These are phyloP conservation scores for Desmodus rotundus DNA, from an alignment of 2,113 vertebrate species.

Conservation along the genomic window DNA sequence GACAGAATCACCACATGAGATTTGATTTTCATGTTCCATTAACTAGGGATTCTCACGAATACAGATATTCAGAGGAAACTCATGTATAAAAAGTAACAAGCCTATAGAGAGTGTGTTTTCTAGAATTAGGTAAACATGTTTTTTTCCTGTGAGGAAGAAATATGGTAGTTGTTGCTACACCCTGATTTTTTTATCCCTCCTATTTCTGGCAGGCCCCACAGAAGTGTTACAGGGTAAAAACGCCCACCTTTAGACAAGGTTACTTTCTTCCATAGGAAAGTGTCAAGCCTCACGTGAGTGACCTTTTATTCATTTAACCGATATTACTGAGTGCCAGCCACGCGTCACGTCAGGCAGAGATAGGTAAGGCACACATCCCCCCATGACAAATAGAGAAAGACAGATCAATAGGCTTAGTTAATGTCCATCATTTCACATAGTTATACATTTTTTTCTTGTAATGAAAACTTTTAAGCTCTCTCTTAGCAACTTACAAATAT, in stretches of 20 bases:
- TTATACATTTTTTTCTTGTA: background rate
- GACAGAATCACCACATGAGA: background rate
- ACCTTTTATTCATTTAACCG: background rate
- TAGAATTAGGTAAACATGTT: background rate
- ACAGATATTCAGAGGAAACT: background rate
- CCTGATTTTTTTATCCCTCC: background rate
- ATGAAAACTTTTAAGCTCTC: background rate
- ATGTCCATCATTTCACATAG: background rate
- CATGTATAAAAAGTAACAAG: background rate
- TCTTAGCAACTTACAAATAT: background rate
- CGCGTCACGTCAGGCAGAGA: background rate
- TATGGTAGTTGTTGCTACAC: background rate
- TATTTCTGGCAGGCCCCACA: background rate
- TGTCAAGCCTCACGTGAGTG: background rate
- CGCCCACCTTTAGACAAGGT: background rate
- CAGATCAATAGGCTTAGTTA: background rate
- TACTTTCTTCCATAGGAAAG: background rate
- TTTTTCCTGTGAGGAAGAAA: conserved; percentile 18
- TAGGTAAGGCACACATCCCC: background rate
- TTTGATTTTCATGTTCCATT: background rate
- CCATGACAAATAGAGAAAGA: background rate
- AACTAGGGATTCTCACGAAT: background rate
- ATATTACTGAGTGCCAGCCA: background rate
- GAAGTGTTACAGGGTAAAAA: background rate
- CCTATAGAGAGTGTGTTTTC: background rate